Conservation (phyloP, 2,888 invertebrate species). For the Serrognathus titanus region DNA sequence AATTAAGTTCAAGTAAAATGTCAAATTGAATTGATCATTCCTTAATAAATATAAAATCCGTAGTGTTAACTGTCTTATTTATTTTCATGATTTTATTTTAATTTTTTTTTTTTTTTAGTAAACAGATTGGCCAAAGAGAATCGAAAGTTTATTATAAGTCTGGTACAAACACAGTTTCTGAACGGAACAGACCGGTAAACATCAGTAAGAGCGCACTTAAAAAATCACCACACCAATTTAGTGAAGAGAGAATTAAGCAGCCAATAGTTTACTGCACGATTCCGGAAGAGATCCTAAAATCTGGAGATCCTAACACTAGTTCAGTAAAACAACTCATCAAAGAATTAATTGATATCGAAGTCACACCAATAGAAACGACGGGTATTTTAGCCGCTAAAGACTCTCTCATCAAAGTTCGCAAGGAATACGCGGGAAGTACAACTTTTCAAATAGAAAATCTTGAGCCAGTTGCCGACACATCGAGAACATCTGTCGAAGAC, state of each 20-base stretch:
- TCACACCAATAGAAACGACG: slow-evolving; percentile 7
- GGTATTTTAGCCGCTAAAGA: slow-evolving; percentile 28
- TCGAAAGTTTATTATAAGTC: too few relatives aligned
- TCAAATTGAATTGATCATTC: too few relatives aligned
- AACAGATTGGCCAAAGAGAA: too few relatives aligned
- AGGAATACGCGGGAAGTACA: not conserved
- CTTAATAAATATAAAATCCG: too few relatives aligned
- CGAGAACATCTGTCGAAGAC: not conserved
- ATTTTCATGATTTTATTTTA: too few relatives aligned
- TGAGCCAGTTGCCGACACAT: not conserved
- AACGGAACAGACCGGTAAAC: too few relatives aligned
- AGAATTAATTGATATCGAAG: slow-evolving; percentile 2
- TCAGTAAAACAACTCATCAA: slow-evolving; percentile 3
- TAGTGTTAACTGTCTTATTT: too few relatives aligned
- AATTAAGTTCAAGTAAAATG: too few relatives aligned
- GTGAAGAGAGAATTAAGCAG: not conserved
- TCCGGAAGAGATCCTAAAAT: not conserved
- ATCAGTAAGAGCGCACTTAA: not conserved
- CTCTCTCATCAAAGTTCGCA: slow-evolving; percentile 28
- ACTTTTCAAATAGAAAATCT: not conserved
- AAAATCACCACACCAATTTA: not conserved
- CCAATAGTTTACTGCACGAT: slow-evolving; percentile 5
- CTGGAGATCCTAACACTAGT: not conserved
- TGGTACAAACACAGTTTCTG: too few relatives aligned
- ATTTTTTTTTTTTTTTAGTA: too few relatives aligned